phyloP scores from a whole-genome alignment of 1,140 invertebrate species.

The Rhizoglyphus robini region DNA sequence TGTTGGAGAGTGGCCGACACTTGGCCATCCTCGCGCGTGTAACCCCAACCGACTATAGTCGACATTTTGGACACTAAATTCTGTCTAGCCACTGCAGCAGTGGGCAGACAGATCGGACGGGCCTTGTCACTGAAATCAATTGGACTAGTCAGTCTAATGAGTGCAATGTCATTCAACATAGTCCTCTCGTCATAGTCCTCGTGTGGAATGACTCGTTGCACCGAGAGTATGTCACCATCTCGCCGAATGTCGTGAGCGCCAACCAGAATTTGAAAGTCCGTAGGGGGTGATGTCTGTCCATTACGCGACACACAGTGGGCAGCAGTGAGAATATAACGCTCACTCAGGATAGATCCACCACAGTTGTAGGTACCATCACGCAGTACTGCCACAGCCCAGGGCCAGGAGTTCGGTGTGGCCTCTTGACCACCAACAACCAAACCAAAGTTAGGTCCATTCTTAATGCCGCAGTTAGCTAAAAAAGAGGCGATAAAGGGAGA shows the following conservation, averaged over 20 bases:
- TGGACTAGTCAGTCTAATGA: not conserved
- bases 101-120: conserved; percentile 69
- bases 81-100: conserved; percentile 29
- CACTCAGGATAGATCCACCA: conserved; percentile 45
- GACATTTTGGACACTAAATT: conserved; percentile 33
- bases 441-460: not conserved
- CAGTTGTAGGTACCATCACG: conserved; percentile 34
- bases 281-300: not conserved
- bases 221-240: conserved; percentile 32
- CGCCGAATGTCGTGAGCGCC: not conserved
- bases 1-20: conserved; percentile 21
- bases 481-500: too few species aligned
- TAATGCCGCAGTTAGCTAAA: not conserved
- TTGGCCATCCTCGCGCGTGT: conserved; percentile 19
- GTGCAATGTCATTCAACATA: conserved; percentile 19
- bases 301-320: conserved; percentile 44
- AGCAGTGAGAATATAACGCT: conserved; percentile 45
- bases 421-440: not conserved
- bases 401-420: not conserved
- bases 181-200: not conserved
- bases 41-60: conserved; percentile 15
- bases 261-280: not conserved
- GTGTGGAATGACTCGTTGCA: conserved; percentile 53
- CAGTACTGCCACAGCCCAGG: conserved; percentile 2
- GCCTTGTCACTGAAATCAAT: conserved; percentile 49